Percentiles rank a stretch among this genome's conserved stretches.
Evolutionary conservation across 2,113 vertebrate genomes (phyloP).

Genomic region (Edolisoma coerulescens): DNA sequence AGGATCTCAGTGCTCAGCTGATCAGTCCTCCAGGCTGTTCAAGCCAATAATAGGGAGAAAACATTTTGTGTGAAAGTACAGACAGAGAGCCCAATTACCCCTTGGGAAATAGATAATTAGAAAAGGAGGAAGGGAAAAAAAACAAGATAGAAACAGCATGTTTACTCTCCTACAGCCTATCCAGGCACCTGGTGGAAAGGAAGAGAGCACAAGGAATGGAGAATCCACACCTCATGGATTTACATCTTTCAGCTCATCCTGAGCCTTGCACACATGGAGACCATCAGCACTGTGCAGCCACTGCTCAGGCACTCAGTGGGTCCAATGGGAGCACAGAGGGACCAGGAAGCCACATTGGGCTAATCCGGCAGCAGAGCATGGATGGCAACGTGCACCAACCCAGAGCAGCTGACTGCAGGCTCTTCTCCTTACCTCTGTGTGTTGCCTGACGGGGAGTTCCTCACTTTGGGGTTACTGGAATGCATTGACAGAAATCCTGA

Average conservation of each 20-base stretch:
- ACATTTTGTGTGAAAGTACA: background rate
- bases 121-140: background rate
- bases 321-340: background rate
- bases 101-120: background rate
- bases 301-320: rapidly evolving
- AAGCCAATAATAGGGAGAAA: background rate
- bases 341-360: background rate
- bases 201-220: background rate
- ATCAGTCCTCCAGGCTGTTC: background rate
- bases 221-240: background rate
- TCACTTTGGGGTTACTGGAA: conserved; percentile 93
- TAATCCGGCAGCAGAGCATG: background rate
- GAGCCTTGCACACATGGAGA: background rate
- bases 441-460: conserved; percentile 89
- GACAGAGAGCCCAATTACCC: background rate
- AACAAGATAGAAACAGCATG: background rate
- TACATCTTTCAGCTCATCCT: background rate
- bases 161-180: background rate
- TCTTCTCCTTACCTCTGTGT: conserved; percentile 81
- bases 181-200: background rate
- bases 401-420: background rate
- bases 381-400: background rate
- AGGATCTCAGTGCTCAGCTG: background rate
- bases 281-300: background rate
- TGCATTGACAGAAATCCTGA: conserved; percentile 92